Evolutionary conservation across 1,140 invertebrate genomes (phyloP), one percentile per base, ranked within the genome.

Genomic region (Leptinotarsa undecemlineata): DNA sequence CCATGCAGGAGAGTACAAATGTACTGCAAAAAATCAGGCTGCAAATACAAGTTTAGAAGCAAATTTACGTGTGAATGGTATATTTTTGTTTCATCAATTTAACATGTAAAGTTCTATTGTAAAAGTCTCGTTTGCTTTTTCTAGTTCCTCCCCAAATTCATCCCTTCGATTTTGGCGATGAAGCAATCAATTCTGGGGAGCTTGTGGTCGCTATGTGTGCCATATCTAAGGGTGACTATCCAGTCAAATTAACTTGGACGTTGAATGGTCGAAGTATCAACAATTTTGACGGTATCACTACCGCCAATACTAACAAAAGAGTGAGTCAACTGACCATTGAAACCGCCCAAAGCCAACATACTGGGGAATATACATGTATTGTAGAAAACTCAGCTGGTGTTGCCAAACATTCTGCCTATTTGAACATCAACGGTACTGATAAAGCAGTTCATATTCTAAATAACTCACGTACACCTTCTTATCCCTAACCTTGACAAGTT

Each of bases 91-190:
- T 68, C 6, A n/a, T 33, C 6, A 3, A 13, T 47, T 17, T 48
- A 0, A 19, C 3, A 68, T 20, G 4, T 57, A 1, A 57, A 17
- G 0, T 57, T 57, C n/a, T 57, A 6, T 17, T 57, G 51, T 57
- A 2, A 5, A 17, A 17, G 15, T 57, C n/a, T 14, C 51, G 15
- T 17, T 57, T 15, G 51, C n/a, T 17, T 57, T 48, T 70, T 70
- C 17, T 48, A 70, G 68, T 70, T 21, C 82, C 91, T 72, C 92
- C 92, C 26, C 89, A 91, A 86, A 91, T 94, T 77, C 88, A 90
- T 85, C 91, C 91, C 68, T 93, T 94, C 84, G 85, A 88, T 66
- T 93, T 93, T 80, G 91, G 91, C 21, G 90, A 92, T 74, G 89
- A 91, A 63, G 88, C 90, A 48, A 87, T 92, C 20, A 92, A 92